These are phyloP conservation scores for Eurystomus gularis DNA, from an alignment of 2,113 vertebrate species.

Conservation along the genomic window DNA sequence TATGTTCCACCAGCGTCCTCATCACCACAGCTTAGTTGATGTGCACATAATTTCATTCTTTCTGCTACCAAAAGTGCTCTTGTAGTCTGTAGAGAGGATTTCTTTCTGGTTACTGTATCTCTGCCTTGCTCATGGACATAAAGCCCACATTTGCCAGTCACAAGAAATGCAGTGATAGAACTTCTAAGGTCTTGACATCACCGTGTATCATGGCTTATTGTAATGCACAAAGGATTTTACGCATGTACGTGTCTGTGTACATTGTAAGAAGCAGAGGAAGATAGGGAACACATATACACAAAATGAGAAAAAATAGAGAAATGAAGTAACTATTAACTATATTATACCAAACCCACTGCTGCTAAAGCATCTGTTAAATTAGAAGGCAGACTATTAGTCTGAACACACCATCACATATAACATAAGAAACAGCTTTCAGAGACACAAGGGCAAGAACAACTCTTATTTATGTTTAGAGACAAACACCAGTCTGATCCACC, in stretches of 20 bases:
- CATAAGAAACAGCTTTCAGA: not conserved
- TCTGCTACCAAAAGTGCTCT: not conserved
- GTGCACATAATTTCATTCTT: not conserved
- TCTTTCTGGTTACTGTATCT: not conserved
- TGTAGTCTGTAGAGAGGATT: not conserved
- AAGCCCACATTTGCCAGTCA: not conserved
- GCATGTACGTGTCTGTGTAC: rapidly evolving
- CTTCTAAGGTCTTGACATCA: not conserved
- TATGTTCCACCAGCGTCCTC: rapidly evolving
- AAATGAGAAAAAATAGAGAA: not conserved
- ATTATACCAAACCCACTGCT: not conserved
- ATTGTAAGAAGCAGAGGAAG: not conserved
- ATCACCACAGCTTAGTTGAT: not conserved
- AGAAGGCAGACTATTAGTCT: not conserved
- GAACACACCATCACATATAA: not conserved
- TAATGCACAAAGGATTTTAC: not conserved
- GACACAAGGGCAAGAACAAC: not conserved
- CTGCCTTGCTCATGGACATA: not conserved
- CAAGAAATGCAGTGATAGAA: not conserved
- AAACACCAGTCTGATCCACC: not conserved
- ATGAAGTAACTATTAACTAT: not conserved
- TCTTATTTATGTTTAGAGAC: not conserved
- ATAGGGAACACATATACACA: not conserved
- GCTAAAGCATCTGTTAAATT: not conserved
- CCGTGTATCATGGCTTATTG: rapidly evolving